Evolutionary conservation across 2,888 invertebrate genomes (phyloP), one percentile per base, ranked within the genome.

Genomic region (Yponomeuta evonymella): DNA sequence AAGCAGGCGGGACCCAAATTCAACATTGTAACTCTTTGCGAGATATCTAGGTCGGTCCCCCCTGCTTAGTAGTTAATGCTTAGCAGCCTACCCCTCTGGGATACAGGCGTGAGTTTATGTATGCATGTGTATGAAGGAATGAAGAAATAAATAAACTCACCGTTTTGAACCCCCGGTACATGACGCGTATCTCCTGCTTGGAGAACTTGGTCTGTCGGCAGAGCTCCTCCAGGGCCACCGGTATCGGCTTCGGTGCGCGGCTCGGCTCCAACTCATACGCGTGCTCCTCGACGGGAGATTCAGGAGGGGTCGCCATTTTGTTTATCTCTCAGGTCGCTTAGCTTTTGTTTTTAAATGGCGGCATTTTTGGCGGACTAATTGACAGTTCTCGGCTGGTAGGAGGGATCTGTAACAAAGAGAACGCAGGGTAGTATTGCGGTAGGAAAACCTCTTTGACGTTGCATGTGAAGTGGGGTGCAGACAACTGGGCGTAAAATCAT

Each of bases 151-250:
- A 29, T 65, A 67, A 15, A 87, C 93, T 93, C 77, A 97, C 98
- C 95, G 97, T 97, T 93, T 99, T 99, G 89, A 99, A 99, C 76
- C 98, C 98, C 80, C 98, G 93, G 88, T 99, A 99, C 97, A 99
- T 98, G 81, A 98, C 97, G 79, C 98, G 95, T 76, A 99, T 97
- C 91, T 99, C 99, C 86, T 97, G 97, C 81, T 97, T 95, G 70
- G 98, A 96, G 93, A 99, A 99, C 90, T 98, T 98, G 71, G 98
- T 98, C 87, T 97, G 97, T 78, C 96, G 94, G 87, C 98, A 97
- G 73, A 98, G 93, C 83, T 98, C 97, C 84, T 98, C 98, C 74
- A 97, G 93, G 30, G 97, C 96, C 67, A 97, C 97, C 67, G 97
- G 97, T 75, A 96, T 94, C 33, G 96, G 96, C 79, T 96, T 96